Conservation (phyloP, 2,888 invertebrate species). For the Cheilosia variabilis region DNA sequence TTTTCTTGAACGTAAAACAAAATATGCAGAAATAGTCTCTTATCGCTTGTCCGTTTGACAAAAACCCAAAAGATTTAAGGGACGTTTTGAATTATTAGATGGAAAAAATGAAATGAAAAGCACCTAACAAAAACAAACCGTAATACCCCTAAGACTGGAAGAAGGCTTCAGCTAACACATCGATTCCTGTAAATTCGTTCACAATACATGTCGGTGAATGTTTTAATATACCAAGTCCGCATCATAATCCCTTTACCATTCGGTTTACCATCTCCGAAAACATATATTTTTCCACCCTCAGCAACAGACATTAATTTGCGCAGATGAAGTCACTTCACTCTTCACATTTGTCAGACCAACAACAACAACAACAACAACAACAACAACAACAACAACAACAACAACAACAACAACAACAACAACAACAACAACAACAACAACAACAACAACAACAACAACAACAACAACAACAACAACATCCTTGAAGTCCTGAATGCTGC, state of each 20-base stretch:
- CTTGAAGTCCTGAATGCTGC: constrained; percentile 62
- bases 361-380: constrained; percentile 18
- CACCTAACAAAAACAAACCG: constrained; percentile 4
- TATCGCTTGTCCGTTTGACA: too few relatives aligned
- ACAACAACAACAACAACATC: constrained; percentile 23
- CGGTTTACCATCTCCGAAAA: neutral
- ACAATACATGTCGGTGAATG: constrained; percentile 18
- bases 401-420: constrained; percentile 16
- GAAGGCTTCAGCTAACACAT: constrained; percentile 17
- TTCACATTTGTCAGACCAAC: constrained; percentile 7
- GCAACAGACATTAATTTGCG: constrained; percentile 67
- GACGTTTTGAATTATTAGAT: too few relatives aligned
- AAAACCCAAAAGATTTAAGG: too few relatives aligned
- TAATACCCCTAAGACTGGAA: neutral
- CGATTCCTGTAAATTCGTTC: constrained; percentile 25
- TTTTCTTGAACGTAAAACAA: too few relatives aligned
- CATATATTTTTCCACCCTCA: constrained; percentile 32
- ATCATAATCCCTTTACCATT: neutral
- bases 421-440: constrained; percentile 18
- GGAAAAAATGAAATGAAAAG: neutral
- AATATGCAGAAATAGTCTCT: too few relatives aligned
- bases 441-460: constrained; percentile 13
- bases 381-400: constrained; percentile 13
- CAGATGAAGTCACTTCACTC: constrained; percentile 64
- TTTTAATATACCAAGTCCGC: constrained; percentile 38